Base-by-base conservation (phyloP, 2,113 vertebrate species). In the Coreoperca whiteheadi region DNA sequence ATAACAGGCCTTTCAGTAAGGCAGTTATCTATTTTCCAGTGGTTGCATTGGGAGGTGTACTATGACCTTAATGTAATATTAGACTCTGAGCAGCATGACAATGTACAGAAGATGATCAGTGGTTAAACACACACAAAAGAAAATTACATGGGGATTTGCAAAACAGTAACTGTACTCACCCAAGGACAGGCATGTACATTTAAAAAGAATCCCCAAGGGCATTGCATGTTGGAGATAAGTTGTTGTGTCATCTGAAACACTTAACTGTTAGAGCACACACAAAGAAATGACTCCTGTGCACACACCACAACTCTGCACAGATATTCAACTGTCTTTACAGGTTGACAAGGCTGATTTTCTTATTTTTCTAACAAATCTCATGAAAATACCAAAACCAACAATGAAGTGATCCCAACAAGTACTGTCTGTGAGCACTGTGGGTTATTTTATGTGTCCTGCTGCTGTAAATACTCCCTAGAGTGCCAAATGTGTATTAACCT, bases 1-100 rank as follows among this genome's bases (percentile, higher is more conserved):
- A 88, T 76, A 63, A 28, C n/a, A 43, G 81, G 75, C 86, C 71
- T 90, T 84, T 91, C 84, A 80, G 23, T 4, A 2, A 54, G 30
- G 56, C 16, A 4, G 25, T 61, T 74, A 77, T 80, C 66, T 79
- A 3, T 61, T 68, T 64, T 74, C 50, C 59, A 67, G 63, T 6
- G 81, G 78, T 50, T 48, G 2, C 48, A 48, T 66, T 41, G 61
- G 41, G 69, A 78, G 64, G 77, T 78, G 39, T 46, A 37, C 41
- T 5, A 14, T 4, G 30, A 28, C 46, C n/a, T 59, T 8, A 18
- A 43, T 60, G 69, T 83, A 74, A 80, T 6, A 8, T 54, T 46
- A 71, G 68, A 21, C 30, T 59, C 15, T 28, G 56, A 81, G 46
- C 77, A 23, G 50, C 50, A 2, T 1, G 74, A 67, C 20, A 46